A percentile compares a stretch with the other conserved stretches of the same genome.
Evolutionary conservation across 2,888 invertebrate species (phyloP).

Genomic region (Gibbula magus): DNA sequence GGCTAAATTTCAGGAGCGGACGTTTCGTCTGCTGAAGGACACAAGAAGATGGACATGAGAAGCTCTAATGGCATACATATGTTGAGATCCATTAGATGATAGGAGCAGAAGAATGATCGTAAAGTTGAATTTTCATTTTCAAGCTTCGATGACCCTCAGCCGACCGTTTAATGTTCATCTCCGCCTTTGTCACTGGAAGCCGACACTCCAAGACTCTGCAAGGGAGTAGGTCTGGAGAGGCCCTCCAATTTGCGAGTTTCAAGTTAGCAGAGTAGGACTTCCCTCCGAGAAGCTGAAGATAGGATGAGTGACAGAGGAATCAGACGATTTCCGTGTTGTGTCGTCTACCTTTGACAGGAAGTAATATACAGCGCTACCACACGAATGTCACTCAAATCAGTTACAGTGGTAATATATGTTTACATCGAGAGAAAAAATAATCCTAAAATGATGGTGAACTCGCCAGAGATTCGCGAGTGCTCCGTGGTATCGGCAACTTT

Average conservation of each 20-base stretch:
- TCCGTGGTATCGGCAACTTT: too few species aligned
- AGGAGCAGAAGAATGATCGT: background rate
- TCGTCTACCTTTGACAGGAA: background rate
- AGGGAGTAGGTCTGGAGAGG: background rate
- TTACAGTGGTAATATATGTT: background rate
- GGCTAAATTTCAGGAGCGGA: background rate
- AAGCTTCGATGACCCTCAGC: constrained; percentile 1
- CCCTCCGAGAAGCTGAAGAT: background rate
- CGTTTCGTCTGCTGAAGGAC: background rate
- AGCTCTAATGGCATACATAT: background rate
- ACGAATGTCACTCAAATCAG: background rate
- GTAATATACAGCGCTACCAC: background rate
- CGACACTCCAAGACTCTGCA: background rate
- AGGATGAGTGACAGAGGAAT: background rate
- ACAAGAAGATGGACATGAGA: background rate
- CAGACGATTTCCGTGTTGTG: constrained; percentile 1
- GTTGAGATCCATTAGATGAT: background rate
- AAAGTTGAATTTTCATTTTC: background rate
- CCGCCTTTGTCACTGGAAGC: background rate
- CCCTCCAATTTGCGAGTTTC: too few species aligned
- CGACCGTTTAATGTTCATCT: background rate
- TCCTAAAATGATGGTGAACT: too few species aligned
- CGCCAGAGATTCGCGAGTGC: too few species aligned
- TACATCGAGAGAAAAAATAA: background rate
- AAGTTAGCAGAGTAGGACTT: too few species aligned